Evolutionary conservation across 2,888 invertebrate genomes (phyloP).

Genomic region (Argyresthia goedartella): DNA sequence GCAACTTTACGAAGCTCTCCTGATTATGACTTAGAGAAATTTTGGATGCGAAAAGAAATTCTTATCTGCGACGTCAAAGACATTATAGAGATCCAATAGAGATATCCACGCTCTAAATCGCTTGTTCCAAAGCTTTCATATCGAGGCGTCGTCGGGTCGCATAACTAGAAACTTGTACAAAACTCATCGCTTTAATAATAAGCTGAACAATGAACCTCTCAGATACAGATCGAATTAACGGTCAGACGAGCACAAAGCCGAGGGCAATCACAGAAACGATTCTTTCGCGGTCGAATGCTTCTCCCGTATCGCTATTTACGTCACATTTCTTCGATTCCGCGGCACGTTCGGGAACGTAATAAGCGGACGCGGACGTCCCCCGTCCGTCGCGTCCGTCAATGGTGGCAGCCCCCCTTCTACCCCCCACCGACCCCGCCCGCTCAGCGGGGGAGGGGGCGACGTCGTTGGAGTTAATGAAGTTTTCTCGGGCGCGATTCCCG

Average conservation of each 20-base stretch:
- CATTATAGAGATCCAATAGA: too few relatives aligned
- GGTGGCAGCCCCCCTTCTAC: slow-evolving; percentile 2
- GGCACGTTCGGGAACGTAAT: slow-evolving; percentile 67
- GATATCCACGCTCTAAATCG: too few relatives aligned
- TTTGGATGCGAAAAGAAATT: too few relatives aligned
- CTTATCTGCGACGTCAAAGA: too few relatives aligned
- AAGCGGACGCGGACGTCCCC: slow-evolving; percentile 55
- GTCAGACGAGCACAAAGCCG: slow-evolving; percentile 58
- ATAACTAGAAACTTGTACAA: slow-evolving; percentile 13
- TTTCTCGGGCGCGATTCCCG: slow-evolving; percentile 69
- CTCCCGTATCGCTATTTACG: slow-evolving; percentile 30
- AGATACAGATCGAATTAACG: slow-evolving; percentile 65
- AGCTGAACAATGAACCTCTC: slow-evolving; percentile 42
- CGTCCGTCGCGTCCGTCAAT: slow-evolving; percentile 41
- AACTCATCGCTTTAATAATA: slow-evolving; percentile 55
- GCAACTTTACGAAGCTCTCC: not conserved
- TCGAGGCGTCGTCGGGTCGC: not conserved
- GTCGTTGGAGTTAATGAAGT: slow-evolving; percentile 69
- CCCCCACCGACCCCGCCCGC: not conserved
- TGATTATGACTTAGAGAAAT: too few relatives aligned
- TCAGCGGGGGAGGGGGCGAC: slow-evolving; percentile 25
- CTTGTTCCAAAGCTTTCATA: too few relatives aligned
- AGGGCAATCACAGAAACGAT: slow-evolving; percentile 57
- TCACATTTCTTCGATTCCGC: slow-evolving; percentile 70
- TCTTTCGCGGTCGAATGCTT: slow-evolving; percentile 30